phyloP scores from a whole-genome alignment of 2,113 vertebrate species.

The Speoplatyrhinus poulsoni region DNA sequence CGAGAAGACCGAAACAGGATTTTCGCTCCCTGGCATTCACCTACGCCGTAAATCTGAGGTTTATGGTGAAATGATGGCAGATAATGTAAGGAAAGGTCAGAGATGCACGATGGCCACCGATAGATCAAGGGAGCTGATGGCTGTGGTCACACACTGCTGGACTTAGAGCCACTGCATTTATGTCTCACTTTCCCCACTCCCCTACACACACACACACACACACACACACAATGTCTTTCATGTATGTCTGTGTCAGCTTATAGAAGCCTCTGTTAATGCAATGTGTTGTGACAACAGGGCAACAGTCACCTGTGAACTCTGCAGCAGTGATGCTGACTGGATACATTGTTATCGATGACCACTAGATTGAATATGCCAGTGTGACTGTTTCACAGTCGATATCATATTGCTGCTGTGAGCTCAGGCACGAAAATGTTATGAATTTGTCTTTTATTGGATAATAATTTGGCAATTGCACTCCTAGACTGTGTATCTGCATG shows the following conservation, averaged over 20 bases:
- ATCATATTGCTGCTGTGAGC: slow-evolving; percentile 30
- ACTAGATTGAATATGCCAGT: slow-evolving; percentile 41
- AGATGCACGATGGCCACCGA: slow-evolving; percentile 54
- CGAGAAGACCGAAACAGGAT: slow-evolving; percentile 52
- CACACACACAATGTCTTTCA: neutral
- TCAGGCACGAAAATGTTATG: slow-evolving; percentile 43
- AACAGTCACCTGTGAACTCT: slow-evolving; percentile 30
- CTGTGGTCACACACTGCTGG: slow-evolving; percentile 40
- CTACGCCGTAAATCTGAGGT: slow-evolving; percentile 65
- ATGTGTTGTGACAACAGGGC: slow-evolving; percentile 7
- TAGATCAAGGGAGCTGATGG: slow-evolving; percentile 61
- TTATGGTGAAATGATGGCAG: slow-evolving; percentile 71
- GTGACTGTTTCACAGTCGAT: slow-evolving; percentile 47
- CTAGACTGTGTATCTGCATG: slow-evolving; percentile 30
- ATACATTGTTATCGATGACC: slow-evolving; percentile 47
- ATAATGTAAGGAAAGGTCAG: slow-evolving; percentile 74
- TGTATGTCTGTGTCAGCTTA: neutral
- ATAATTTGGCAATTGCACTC: slow-evolving; percentile 41
- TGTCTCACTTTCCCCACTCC: slow-evolving; percentile 9
- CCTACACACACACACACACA: neutral
- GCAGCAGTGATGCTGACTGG: slow-evolving; percentile 1
- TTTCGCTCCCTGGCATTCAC: slow-evolving; percentile 70
- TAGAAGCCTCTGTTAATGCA: neutral
- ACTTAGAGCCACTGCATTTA: slow-evolving; percentile 21
- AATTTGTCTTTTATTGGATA: slow-evolving; percentile 51